phyloP scores from a whole-genome alignment of 2,888 invertebrate genomes.

The Erebia aethiops region DNA sequence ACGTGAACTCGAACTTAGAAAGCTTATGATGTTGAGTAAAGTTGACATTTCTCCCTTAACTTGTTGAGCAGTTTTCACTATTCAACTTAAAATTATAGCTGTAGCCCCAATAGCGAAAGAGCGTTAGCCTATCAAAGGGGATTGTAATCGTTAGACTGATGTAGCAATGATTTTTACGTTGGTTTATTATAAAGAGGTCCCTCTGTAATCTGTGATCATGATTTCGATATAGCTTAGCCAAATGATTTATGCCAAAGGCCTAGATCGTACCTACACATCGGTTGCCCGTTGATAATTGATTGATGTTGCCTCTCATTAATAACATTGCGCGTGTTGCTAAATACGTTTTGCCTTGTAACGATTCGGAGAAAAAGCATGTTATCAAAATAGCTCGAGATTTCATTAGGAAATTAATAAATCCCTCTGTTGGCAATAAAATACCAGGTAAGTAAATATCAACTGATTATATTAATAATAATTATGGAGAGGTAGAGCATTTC shows the following conservation, averaged over 20 bases:
- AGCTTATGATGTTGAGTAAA: too few relatives aligned
- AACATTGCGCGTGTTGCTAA: constrained; percentile 20
- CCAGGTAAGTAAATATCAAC: not conserved
- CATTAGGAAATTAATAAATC: constrained; percentile 11
- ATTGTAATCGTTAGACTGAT: too few relatives aligned
- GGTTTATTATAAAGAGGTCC: too few relatives aligned
- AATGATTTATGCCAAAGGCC: not conserved
- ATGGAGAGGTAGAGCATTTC: not conserved
- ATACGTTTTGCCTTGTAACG: constrained; percentile 18
- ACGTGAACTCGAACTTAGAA: too few relatives aligned
- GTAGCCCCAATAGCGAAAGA: too few relatives aligned
- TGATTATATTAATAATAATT: not conserved
- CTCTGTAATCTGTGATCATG: not conserved
- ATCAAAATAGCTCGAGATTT: not conserved
- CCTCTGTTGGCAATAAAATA: constrained; percentile 1
- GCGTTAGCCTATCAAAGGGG: too few relatives aligned
- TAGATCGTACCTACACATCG: not conserved
- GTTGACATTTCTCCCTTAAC: too few relatives aligned
- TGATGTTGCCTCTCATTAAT: constrained; percentile 22
- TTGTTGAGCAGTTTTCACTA: too few relatives aligned
- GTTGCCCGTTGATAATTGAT: constrained; percentile 17
- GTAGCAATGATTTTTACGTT: too few relatives aligned
- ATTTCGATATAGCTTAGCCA: not conserved
- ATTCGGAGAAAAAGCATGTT: too few relatives aligned
- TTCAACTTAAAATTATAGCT: too few relatives aligned